Evolutionary conservation across 2,113 vertebrate species (phyloP).

Genomic region (Varanus salvator): DNA sequence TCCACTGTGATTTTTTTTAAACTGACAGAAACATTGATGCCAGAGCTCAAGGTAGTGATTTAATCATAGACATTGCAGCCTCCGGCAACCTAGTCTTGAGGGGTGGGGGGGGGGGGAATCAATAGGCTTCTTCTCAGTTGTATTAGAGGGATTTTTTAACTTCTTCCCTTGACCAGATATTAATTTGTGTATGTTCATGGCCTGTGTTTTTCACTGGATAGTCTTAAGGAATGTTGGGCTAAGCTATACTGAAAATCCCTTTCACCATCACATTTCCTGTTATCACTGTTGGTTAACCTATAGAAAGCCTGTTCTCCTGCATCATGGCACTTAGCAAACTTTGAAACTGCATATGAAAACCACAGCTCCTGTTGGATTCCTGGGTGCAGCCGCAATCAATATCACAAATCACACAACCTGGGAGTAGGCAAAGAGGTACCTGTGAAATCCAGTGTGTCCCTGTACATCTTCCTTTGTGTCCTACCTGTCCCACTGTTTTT

Average conservation of each 20-base stretch:
- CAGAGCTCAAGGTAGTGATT: constrained; percentile 74
- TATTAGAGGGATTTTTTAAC: constrained; percentile 68
- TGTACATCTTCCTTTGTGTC: too few species aligned
- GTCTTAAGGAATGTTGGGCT: constrained; percentile 52
- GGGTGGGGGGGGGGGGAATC: constrained; percentile 72
- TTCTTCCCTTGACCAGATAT: constrained; percentile 73
- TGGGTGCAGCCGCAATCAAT: constrained; percentile 8
- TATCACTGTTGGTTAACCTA: constrained; percentile 60
- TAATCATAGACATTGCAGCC: constrained; percentile 78
- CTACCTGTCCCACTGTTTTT: too few species aligned
- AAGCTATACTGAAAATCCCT: constrained; percentile 62
- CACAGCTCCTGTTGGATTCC: constrained; percentile 44
- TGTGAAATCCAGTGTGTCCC: too few species aligned
- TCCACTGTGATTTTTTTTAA: constrained; percentile 58
- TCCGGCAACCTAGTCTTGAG: constrained; percentile 68
- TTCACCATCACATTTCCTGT: constrained; percentile 30
- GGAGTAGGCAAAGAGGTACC: too few species aligned
- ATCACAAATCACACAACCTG: neutral
- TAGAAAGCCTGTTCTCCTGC: constrained; percentile 36
- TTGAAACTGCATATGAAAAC: constrained; percentile 34
- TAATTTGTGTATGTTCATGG: constrained; percentile 72
- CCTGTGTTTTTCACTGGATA: constrained; percentile 51
- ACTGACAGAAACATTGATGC: constrained; percentile 72
- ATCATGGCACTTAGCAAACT: constrained; percentile 45
- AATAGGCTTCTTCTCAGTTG: constrained; percentile 74